A percentile compares a stretch with the other conserved stretches of the same genome.
phyloP scores from a whole-genome alignment of 2,888 invertebrate genomes.

The Tuta absoluta region DNA sequence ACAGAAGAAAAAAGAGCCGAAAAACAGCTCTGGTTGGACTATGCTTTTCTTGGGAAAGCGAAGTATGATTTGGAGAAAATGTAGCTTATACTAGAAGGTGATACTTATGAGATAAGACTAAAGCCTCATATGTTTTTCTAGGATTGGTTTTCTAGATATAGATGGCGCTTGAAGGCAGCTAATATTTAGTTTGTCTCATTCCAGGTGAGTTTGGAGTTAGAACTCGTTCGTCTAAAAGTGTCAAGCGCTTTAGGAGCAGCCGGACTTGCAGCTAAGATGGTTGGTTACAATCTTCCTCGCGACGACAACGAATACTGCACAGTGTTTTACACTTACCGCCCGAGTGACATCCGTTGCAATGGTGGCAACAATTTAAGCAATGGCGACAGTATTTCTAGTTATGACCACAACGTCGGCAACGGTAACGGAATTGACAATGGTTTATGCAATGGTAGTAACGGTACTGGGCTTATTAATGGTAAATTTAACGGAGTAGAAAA shows the following conservation, averaged over 20 bases:
- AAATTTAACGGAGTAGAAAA: neutral
- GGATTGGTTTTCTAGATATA: too few species aligned
- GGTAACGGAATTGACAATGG: neutral
- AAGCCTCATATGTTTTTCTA: too few species aligned
- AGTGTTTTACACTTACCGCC: slow-evolving; percentile 82
- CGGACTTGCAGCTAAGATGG: slow-evolving; percentile 89
- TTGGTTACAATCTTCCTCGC: slow-evolving; percentile 83
- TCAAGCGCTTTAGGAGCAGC: slow-evolving; percentile 93
- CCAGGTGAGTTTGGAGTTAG: slow-evolving; percentile 72
- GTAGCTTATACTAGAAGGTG: neutral
- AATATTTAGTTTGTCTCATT: neutral
- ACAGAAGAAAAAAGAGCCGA: too few species aligned
- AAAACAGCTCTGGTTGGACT: too few species aligned
- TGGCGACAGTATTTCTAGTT: neutral
- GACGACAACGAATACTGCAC: slow-evolving; percentile 86
- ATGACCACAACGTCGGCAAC: neutral
- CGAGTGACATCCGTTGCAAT: slow-evolving; percentile 29
- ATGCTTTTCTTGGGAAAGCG: too few species aligned
- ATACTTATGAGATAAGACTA: too few species aligned
- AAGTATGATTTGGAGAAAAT: neutral
- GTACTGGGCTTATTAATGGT: neutral
- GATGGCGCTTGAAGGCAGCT: neutral
- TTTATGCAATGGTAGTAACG: neutral
- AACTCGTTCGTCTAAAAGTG: slow-evolving; percentile 85
- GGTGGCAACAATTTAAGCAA: neutral